Percentiles rank a stretch among this genome's conserved stretches.
These are phyloP conservation scores for Eupsittula cactorum DNA, from an alignment of 2,113 vertebrate genomes.

Conservation along the genomic window DNA sequence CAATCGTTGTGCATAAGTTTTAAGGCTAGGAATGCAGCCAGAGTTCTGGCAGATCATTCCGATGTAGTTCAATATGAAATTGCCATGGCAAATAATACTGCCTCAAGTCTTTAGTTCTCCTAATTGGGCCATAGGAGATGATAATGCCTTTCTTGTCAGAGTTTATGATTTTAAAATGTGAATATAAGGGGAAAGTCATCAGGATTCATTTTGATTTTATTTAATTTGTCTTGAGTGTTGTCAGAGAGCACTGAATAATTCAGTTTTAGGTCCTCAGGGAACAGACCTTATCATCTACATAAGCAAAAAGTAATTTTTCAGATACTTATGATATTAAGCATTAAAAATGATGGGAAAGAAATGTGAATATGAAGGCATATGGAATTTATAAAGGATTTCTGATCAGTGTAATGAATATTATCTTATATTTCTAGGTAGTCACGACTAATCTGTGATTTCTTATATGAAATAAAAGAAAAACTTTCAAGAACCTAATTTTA, in stretches of 20 bases:
- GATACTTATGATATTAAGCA: conserved; percentile 1
- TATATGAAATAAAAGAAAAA: neutral
- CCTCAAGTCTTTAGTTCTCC: conserved; percentile 14
- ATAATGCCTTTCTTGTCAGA: conserved; percentile 49
- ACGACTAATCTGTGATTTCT: neutral
- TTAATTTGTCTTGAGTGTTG: conserved; percentile 61
- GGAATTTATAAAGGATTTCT: neutral
- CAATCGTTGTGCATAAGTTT: neutral
- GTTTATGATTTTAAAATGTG: conserved; percentile 57
- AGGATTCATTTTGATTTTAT: conserved; percentile 52
- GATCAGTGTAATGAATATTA: neutral
- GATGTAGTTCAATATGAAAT: neutral
- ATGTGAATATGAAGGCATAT: neutral
- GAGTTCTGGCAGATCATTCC: neutral
- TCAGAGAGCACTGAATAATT: conserved; percentile 61
- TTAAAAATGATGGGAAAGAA: conserved; percentile 25
- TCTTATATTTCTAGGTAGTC: neutral
- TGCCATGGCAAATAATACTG: neutral
- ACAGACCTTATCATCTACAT: conserved; percentile 43
- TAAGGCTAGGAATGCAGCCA: conserved; percentile 14
- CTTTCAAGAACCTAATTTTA: neutral
- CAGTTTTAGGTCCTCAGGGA: conserved; percentile 37
- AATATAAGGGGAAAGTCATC: conserved; percentile 29
- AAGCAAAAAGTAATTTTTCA: conserved; percentile 47
- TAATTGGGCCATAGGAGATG: conserved; percentile 59